These are phyloP conservation scores for Synergus umbraculus DNA, from an alignment of 2,888 invertebrate species.

Conservation along the genomic window DNA sequence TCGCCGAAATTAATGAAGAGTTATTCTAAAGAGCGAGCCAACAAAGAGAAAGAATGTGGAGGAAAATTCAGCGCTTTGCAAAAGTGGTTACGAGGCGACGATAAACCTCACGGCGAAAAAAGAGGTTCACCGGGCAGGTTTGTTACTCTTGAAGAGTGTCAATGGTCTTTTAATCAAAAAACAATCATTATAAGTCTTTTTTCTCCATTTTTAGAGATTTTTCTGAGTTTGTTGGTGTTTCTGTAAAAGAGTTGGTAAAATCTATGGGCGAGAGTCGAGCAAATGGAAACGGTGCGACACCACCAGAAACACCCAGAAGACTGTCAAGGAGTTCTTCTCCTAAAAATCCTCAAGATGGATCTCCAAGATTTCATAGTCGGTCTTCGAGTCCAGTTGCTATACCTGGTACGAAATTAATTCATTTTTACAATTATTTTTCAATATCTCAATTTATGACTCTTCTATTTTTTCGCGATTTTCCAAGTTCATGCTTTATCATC, in stretches of 20 bases:
- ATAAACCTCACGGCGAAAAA: constrained; percentile 73
- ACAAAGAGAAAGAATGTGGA: constrained; percentile 66
- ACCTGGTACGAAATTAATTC: constrained; percentile 77
- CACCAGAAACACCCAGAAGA: constrained; percentile 83
- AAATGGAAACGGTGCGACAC: constrained; percentile 88
- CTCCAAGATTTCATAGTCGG: constrained; percentile 79
- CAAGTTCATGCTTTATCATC: constrained; percentile 3
- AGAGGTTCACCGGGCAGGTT: constrained; percentile 74
- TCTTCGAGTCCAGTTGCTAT: constrained; percentile 82
- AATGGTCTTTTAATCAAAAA: background rate
- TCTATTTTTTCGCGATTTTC: constrained; percentile 17
- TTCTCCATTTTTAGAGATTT: constrained; percentile 73
- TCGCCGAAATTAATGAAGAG: constrained; percentile 69
- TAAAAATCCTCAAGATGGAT: constrained; percentile 76
- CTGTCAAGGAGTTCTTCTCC: constrained; percentile 79
- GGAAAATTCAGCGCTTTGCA: constrained; percentile 79
- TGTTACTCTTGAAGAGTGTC: constrained; percentile 6
- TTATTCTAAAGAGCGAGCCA: constrained; percentile 68
- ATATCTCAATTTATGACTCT: background rate
- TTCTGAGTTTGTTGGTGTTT: constrained; percentile 82
- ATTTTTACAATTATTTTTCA: constrained; percentile 1
- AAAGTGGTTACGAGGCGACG: constrained; percentile 81
- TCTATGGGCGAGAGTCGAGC: constrained; percentile 86
- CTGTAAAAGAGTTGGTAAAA: constrained; percentile 86
- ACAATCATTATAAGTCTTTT: background rate